These are phyloP conservation scores for Rana temporaria DNA, from an alignment of 2,113 vertebrate species.

Conservation along the genomic window DNA sequence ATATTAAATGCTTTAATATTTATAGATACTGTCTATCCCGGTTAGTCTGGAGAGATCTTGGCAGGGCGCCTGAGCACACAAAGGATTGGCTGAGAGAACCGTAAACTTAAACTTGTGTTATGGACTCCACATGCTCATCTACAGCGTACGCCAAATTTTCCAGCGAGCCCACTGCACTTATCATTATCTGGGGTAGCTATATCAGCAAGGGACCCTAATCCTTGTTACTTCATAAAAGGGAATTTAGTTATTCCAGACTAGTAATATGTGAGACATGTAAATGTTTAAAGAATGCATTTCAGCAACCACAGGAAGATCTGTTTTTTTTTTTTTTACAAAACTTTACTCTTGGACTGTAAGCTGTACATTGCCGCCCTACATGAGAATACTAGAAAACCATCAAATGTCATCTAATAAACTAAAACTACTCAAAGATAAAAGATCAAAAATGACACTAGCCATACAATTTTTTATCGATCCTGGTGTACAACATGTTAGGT, in stretches of 20 bases:
- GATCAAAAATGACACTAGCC: too few species aligned
- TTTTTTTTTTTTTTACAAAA: constrained; percentile 8
- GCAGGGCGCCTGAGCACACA: constrained; percentile 49
- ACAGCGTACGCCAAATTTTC: constrained; percentile 13
- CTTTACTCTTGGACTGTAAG: too few species aligned
- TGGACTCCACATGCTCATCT: constrained; percentile 49
- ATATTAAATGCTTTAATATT: constrained; percentile 54
- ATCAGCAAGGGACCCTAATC: constrained; percentile 32
- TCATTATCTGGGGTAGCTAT: constrained; percentile 25
- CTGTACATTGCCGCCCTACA: too few species aligned
- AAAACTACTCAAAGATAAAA: too few species aligned
- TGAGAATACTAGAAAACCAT: too few species aligned
- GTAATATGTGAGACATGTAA: constrained; percentile 27
- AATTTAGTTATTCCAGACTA: constrained; percentile 13
- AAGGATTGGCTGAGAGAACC: constrained; percentile 32
- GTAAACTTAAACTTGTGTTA: constrained; percentile 34
- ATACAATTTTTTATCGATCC: too few species aligned
- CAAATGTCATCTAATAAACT: too few species aligned
- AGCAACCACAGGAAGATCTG: constrained; percentile 32
- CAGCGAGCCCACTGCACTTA: constrained; percentile 2
- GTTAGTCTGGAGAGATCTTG: constrained; percentile 49
- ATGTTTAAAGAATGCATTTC: background rate
- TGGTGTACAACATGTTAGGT: too few species aligned
- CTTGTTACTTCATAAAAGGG: constrained; percentile 36
- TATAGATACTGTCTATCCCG: constrained; percentile 53